Base-by-base conservation (phyloP, 1,140 invertebrate genomes). In the Plectus sambesii region DNA sequence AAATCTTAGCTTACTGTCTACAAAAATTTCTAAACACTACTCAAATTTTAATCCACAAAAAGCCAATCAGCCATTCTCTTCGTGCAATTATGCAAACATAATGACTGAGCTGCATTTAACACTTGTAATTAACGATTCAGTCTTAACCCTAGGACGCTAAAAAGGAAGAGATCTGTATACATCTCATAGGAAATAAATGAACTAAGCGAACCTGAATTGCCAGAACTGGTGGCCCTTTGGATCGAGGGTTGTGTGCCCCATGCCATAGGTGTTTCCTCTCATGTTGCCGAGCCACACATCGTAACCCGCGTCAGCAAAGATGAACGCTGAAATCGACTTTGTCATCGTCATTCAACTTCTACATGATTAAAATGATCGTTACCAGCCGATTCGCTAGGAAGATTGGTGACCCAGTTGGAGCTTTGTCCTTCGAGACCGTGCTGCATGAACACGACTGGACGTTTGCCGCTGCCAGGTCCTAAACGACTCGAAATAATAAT, bases 371-470 rank as follows among this genome's bases (percentile, higher is more conserved):
- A 1, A 49, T 20, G 20, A 1, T 42, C 15, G 3, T 42, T n/a
- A 79, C 81, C 82, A 38, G 82, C 66, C 19, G 72, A 77, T 60
- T 76, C 77, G 29, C 77, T 66, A 1, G 77, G 75, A n/a, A 79
- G 79, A 53, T 79, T 75, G 2, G 84, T 70, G 12, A 87, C 72
- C 78, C 79, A 87, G 63, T 84, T 81, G 0, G 79, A 77, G 2
- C 82, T 83, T 56, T 81, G 82, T 5, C 78, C 79, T 0, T 85
- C 68, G 6, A 86, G 70, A 0, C 84, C 85, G 66, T 87, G 84
- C 62, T 85, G 82, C 0, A 85, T 62, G 38, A 65, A 62, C n/a
- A 63, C 61, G 22, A 61, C 61, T 15, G 61, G 61, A 38, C 54
- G 54, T 3, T 22, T 30, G 5, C 17, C n/a, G n/a, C n/a, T n/a